Conservation (phyloP, 2,797 vertebrate genomes). For the Nasua narica region DNA sequence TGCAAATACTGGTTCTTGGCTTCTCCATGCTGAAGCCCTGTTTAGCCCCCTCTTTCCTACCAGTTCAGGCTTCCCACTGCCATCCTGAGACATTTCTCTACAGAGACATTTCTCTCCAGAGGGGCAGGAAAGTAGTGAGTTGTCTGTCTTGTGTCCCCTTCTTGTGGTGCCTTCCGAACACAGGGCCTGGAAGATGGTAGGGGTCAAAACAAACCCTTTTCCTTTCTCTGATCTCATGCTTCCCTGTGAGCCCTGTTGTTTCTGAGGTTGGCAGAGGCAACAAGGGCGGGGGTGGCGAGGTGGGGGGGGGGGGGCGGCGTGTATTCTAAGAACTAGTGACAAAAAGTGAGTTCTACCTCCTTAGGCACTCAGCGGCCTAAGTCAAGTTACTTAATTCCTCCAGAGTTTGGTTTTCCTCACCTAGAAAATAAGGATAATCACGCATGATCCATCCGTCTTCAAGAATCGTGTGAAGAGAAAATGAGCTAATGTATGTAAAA, state of each 20-base stretch:
- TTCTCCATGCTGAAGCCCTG: neutral
- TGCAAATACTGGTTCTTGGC: neutral
- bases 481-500: neutral
- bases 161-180: neutral
- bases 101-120: neutral
- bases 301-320: rapidly evolving
- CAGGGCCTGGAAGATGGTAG: neutral
- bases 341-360: neutral
- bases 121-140: neutral
- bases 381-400: neutral
- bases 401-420: neutral
- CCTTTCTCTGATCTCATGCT: neutral
- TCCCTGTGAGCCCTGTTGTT: neutral
- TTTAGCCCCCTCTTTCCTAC: neutral
- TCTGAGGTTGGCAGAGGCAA: neutral
- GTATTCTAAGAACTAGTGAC: neutral
- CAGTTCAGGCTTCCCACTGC: neutral
- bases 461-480: constrained; percentile 3
- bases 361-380: neutral
- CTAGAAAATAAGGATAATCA: neutral
- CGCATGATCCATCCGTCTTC: neutral
- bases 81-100: neutral
- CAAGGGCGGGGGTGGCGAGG: too few species aligned
- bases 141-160: neutral
- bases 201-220: neutral